phyloP scores from a whole-genome alignment of 1,140 invertebrate species.

The Colletes gigas region DNA sequence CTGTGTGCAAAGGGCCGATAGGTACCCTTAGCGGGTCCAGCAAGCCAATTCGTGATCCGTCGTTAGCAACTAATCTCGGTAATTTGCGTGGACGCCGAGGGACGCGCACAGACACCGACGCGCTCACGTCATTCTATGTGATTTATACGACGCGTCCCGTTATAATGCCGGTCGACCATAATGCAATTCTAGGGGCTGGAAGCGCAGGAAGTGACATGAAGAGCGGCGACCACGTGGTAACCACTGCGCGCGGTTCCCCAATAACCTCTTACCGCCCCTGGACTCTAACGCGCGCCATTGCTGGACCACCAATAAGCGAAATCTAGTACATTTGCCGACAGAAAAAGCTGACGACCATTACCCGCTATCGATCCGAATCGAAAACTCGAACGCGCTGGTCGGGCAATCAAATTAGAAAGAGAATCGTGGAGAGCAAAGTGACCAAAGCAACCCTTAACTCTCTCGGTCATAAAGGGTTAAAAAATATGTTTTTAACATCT shows the following conservation, averaged over 20 bases:
- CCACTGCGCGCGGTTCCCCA: conserved; percentile 32
- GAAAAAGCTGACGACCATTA: too few relatives aligned
- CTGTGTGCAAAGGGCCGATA: not conserved
- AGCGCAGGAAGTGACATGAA: conserved; percentile 61
- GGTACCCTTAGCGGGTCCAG: conserved; percentile 30
- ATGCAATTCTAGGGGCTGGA: conserved; percentile 55
- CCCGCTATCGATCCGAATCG: too few relatives aligned
- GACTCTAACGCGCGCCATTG: conserved; percentile 7
- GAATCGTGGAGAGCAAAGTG: too few relatives aligned
- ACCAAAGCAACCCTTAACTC: too few relatives aligned
- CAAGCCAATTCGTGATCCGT: conserved; percentile 56
- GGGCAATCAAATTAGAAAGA: too few relatives aligned
- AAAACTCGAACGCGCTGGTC: too few relatives aligned
- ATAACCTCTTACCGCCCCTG: conserved; percentile 47
- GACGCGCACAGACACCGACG: conserved; percentile 43
- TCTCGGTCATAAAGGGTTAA: too few relatives aligned
- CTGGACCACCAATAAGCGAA: not conserved
- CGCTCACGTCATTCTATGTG: conserved; percentile 53
- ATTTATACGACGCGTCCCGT: conserved; percentile 65
- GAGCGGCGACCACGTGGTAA: conserved; percentile 57
- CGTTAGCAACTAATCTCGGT: conserved; percentile 65
- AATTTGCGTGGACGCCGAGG: conserved; percentile 64
- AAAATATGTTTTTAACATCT: too few relatives aligned
- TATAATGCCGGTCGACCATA: conserved; percentile 60
- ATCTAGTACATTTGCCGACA: too few relatives aligned